Conservation (phyloP, 2,888 invertebrate species). For the Leptura quadrifasciata region DNA sequence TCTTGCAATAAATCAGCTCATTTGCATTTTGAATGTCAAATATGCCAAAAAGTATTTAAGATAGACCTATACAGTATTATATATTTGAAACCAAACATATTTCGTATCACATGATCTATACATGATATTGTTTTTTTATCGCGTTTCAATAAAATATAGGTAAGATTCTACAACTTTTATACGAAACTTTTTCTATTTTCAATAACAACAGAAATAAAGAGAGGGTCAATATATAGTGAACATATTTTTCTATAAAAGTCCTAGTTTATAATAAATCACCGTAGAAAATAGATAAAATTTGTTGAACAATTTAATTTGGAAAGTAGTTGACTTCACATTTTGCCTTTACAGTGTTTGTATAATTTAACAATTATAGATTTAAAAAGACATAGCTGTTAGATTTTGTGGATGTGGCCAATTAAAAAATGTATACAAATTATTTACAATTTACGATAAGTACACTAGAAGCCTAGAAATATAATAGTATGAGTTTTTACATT, state of each 20-base stretch:
- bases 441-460: neutral
- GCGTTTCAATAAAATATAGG: no score
- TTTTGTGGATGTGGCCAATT: neutral
- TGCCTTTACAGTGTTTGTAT: neutral
- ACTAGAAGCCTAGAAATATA: neutral
- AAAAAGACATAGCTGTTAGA: neutral
- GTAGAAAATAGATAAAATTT: neutral
- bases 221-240: neutral
- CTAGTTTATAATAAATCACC: neutral
- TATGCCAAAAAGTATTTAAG: no score
- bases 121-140: no score
- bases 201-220: no score
- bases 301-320: neutral
- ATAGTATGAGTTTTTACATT: neutral
- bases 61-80: no score
- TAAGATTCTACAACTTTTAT: no score
- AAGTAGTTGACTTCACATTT: neutral
- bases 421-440: neutral
- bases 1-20: no score
- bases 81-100: no score
- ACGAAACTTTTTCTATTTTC: no score
- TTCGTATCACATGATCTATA: no score
- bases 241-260: neutral
- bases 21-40: no score
- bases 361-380: neutral